These are phyloP conservation scores for Ochropleura leucogaster DNA, from an alignment of 2,888 invertebrate genomes.

Conservation along the genomic window DNA sequence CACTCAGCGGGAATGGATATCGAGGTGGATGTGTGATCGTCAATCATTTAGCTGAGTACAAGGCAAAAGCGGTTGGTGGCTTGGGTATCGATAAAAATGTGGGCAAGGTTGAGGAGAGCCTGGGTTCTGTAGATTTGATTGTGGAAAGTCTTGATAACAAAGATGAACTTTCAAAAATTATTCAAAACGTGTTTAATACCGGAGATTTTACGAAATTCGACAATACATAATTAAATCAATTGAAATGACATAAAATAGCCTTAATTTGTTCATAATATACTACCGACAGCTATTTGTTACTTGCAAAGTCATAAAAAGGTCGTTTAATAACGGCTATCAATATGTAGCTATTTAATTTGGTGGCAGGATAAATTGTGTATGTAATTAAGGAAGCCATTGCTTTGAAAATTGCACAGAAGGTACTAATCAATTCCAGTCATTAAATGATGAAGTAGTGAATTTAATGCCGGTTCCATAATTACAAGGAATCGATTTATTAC, in stretches of 20 bases:
- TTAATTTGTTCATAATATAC: background rate
- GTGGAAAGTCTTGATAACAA: background rate
- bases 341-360: background rate
- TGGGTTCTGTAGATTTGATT: slow-evolving; percentile 44
- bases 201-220: background rate
- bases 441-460: slow-evolving; percentile 26
- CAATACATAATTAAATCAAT: background rate
- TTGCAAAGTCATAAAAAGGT: background rate
- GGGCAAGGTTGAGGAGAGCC: background rate
- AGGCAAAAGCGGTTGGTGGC: slow-evolving; percentile 59
- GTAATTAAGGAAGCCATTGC: slow-evolving; percentile 26
- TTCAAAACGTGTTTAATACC: background rate
- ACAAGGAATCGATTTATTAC: slow-evolving; percentile 20
- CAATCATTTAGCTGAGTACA: slow-evolving; percentile 75
- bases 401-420: slow-evolving; percentile 37
- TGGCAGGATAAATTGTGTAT: slow-evolving; percentile 11
- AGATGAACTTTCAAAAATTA: background rate
- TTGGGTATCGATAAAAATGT: slow-evolving; percentile 40
- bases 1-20: slow-evolving; percentile 78
- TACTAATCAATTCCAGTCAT: slow-evolving; percentile 32
- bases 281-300: background rate
- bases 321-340: background rate
- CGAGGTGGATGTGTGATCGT: slow-evolving; percentile 70
- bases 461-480: slow-evolving; percentile 23
- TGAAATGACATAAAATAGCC: background rate